Evolutionary conservation across 2,888 invertebrate genomes (phyloP).

Genomic region (Hydropsyche betteni): DNA sequence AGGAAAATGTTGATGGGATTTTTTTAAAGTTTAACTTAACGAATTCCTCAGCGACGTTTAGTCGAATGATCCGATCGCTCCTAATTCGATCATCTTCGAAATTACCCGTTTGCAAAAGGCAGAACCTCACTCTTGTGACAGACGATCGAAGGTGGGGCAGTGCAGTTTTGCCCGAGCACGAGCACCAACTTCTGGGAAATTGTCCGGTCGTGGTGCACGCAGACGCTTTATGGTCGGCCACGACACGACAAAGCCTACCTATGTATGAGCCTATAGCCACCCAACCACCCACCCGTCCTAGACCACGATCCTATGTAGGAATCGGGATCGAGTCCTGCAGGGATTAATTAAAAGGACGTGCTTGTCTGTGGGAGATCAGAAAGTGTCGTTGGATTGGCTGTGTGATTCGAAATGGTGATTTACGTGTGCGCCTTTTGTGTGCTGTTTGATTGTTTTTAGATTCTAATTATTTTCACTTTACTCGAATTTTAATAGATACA

Average conservation of each 20-base stretch:
- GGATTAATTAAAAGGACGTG: background rate
- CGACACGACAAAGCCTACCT: background rate
- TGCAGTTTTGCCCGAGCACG: conserved; percentile 16
- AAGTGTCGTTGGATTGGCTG: no score
- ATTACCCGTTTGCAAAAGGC: conserved; percentile 33
- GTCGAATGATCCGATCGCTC: no score
- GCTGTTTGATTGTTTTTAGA: no score
- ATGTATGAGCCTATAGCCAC: background rate
- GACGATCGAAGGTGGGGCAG: conserved; percentile 37
- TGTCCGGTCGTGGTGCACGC: conserved; percentile 45
- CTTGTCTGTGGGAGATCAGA: no score
- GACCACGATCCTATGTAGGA: background rate
- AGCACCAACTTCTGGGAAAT: conserved; percentile 42
- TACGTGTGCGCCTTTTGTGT: no score
- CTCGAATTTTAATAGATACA: no score
- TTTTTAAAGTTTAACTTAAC: no score
- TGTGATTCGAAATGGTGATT: no score
- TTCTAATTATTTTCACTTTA: no score
- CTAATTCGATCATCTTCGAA: conserved; percentile 18
- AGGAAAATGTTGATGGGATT: no score
- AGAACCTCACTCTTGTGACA: conserved; percentile 36
- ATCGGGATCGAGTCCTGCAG: background rate
- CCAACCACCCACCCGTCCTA: conserved; percentile 1
- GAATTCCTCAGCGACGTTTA: no score
- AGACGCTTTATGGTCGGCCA: conserved; percentile 31